Base-by-base conservation (phyloP, 2,888 invertebrate genomes). In the Tigriopus californicus region DNA sequence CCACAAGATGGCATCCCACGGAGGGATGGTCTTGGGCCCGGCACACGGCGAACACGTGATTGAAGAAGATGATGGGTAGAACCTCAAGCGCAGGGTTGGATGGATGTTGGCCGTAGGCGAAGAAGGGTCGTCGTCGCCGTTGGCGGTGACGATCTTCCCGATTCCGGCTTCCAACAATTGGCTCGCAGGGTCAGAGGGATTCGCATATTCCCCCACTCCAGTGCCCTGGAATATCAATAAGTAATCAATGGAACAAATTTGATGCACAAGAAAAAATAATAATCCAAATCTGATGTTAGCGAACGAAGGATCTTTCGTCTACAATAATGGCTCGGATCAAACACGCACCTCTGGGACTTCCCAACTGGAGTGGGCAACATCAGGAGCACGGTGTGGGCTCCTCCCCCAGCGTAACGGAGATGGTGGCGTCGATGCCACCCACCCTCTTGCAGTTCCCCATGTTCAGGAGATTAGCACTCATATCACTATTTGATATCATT, bases 301-400 rank as follows among this genome's bases (percentile, higher is more conserved):
- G n/a, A n/a, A n/a, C n/a, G n/a, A n/a, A n/a, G n/a, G n/a, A n/a
- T n/a, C n/a, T n/a, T 78, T 75, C 76, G n/a, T n/a, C n/a, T n/a
- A n/a, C n/a, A n/a, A n/a, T n/a, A n/a, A n/a, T n/a, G n/a, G n/a
- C 74, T 76, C 72, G 69, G 67, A 69, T 70, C 70, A 65, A 67
- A 67, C 67, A 78, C 79, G 70, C 78, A 80, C 80, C 54, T 54
- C 54, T 54, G 54, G 54, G 54, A 54, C 15, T 15, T 54, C 54
- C 54, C 54, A 54, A 54, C 54, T 54, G 79, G 81, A 81, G 79
- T 82, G 86, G 85, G 91, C 90, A 81, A 82, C 92, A 92, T 94
- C 94, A 95, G 92, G 92, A 94, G 86, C 91, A 92, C 88, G 87
- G 92, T 92, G 86, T 92, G 91, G 92, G 92, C 91, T 91, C 91